A percentile compares a stretch with the other conserved stretches of the same genome.
Conservation (phyloP, 37 sponge, comb jelly and placozoan species). For the Spongilla lacustris region DNA sequence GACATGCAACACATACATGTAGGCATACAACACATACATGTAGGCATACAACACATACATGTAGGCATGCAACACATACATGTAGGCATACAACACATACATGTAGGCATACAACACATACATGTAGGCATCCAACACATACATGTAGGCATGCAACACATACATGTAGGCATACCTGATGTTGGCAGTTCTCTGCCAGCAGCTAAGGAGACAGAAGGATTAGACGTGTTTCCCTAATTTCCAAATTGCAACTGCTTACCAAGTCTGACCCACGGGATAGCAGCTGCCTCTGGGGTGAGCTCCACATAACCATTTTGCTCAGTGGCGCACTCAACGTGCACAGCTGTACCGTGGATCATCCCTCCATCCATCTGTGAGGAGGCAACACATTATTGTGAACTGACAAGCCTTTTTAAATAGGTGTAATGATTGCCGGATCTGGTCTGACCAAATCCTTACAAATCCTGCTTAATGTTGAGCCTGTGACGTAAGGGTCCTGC, state of each 20-base stretch:
- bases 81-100: neutral
- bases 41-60: neutral
- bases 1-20: neutral
- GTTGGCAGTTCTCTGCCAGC: slow-evolving; percentile 33
- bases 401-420: too few species aligned
- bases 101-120: neutral
- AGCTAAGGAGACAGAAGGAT: neutral
- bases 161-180: neutral
- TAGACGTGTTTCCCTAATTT: neutral
- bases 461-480: too few species aligned
- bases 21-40: too few species aligned
- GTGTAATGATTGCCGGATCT: too few species aligned
- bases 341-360: slow-evolving; percentile 62
- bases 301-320: slow-evolving; percentile 78
- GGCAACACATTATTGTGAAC: too few species aligned
- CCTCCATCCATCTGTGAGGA: slow-evolving; percentile 69
- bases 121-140: neutral
- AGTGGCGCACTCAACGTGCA: slow-evolving; percentile 54
- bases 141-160: neutral
- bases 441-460: too few species aligned
- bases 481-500: too few species aligned
- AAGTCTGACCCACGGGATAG: slow-evolving; percentile 65
- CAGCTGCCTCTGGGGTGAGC: slow-evolving; percentile 70
- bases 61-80: too few species aligned
- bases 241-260: slow-evolving; percentile 20